Conservation (phyloP, 2,113 vertebrate genomes). For the Girardinichthys multiradiatus region DNA sequence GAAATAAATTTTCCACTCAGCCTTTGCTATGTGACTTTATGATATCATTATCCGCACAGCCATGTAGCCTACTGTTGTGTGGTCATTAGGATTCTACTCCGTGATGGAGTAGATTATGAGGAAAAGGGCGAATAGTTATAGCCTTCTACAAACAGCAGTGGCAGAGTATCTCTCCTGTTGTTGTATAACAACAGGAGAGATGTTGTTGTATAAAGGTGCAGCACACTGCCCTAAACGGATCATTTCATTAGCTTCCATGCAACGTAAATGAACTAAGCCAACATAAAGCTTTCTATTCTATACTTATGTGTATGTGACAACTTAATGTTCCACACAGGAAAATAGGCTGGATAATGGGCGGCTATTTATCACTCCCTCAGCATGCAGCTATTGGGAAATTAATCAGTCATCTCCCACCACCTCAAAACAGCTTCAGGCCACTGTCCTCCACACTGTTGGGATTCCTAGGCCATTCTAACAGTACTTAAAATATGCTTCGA, state of each 20-base stretch:
- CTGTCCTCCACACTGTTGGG: conserved; percentile 31
- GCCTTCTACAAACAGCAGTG: conserved; percentile 45
- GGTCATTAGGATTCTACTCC: conserved; percentile 18
- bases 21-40: conserved; percentile 12
- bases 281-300: background rate
- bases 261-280: background rate
- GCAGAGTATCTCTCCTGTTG: conserved; percentile 72
- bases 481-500: background rate
- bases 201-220: conserved; percentile 70
- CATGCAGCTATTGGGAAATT: background rate
- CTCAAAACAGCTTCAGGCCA: background rate
- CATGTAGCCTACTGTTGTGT: conserved; percentile 22
- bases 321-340: conserved; percentile 1
- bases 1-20: conserved; percentile 20
- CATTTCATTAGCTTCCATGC: background rate
- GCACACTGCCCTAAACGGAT: background rate
- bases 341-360: background rate
- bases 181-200: too few species aligned
- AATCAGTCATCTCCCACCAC: background rate
- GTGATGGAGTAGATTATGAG: conserved; percentile 67
- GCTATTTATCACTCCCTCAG: background rate
- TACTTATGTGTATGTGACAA: background rate
- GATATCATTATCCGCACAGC: conserved; percentile 22
- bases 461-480: background rate
- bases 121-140: conserved; percentile 64